Percentiles rank a stretch among this genome's conserved stretches.
phyloP scores from a whole-genome alignment of 2,888 invertebrate genomes.

The Drosophila hamatofila region DNA sequence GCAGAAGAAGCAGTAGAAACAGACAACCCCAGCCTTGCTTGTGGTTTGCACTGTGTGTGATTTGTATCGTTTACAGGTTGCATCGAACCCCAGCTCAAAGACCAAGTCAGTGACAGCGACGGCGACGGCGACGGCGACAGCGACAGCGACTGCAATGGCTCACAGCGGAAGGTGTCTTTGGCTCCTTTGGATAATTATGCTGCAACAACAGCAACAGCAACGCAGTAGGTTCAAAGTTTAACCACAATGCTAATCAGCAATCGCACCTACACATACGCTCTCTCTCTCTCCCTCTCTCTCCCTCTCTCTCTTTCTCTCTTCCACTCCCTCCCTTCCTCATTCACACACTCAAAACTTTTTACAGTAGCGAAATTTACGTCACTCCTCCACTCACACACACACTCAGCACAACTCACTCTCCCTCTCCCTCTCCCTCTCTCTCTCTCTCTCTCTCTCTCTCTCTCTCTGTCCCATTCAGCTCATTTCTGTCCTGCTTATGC shows the following conservation, averaged over 20 bases:
- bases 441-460: neutral
- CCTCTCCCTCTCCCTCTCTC: neutral
- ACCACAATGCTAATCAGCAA: slow-evolving; percentile 24
- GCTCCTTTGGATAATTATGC: slow-evolving; percentile 14
- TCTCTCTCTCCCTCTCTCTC: neutral
- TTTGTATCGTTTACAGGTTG: slow-evolving; percentile 77
- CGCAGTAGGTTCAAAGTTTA: slow-evolving; percentile 27
- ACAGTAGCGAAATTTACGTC: slow-evolving; percentile 32
- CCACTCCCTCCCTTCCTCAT: neutral
- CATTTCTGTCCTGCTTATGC: slow-evolving; percentile 13
- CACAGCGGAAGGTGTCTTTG: slow-evolving; percentile 14
- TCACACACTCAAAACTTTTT: neutral
- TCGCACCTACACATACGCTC: slow-evolving; percentile 1
- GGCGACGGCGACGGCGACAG: neutral
- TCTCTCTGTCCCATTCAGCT: neutral
- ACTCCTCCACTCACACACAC: neutral
- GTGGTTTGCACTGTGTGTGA: slow-evolving; percentile 64
- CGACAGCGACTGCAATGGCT: neutral
- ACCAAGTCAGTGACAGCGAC: slow-evolving; percentile 3
- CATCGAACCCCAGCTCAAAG: slow-evolving; percentile 15
- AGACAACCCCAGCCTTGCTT: slow-evolving; percentile 45
- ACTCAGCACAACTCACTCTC: neutral
- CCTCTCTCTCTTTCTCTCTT: neutral
- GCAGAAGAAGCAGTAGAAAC: slow-evolving; percentile 2
- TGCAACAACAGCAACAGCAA: slow-evolving; percentile 3